Conservation (phyloP, 1,140 invertebrate species). For the Steinernema feltiae region DNA sequence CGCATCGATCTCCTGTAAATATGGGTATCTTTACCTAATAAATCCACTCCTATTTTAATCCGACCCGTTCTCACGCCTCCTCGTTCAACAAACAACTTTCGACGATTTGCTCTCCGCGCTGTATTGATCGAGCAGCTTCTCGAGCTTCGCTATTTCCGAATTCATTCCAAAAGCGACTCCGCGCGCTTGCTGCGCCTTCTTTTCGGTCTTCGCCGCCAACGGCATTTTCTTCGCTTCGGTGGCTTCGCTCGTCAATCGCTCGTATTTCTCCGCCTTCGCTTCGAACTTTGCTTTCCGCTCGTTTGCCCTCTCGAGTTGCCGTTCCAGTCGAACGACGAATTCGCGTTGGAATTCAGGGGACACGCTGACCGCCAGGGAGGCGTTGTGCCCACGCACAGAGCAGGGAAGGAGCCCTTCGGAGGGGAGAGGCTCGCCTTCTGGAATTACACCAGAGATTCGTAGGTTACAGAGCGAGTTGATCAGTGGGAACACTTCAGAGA, state of each 20-base stretch:
- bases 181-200: neutral
- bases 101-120: neutral
- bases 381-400: neutral
- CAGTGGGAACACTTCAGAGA: constrained; percentile 15
- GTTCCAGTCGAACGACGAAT: constrained; percentile 20
- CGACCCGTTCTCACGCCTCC: too few relatives aligned
- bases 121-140: neutral
- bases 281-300: constrained; percentile 21
- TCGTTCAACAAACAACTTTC: too few relatives aligned
- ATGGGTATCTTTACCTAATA: too few relatives aligned
- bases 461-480: constrained; percentile 16
- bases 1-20: too few relatives aligned
- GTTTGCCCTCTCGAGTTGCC: constrained; percentile 19
- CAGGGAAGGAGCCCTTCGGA: neutral
- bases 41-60: too few relatives aligned
- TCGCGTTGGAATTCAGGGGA: constrained; percentile 11
- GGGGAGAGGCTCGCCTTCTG: neutral
- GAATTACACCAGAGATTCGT: neutral
- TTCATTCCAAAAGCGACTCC: constrained; percentile 2
- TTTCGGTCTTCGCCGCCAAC: neutral
- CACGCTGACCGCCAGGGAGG: neutral
- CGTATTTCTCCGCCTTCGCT: constrained; percentile 14
- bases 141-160: neutral
- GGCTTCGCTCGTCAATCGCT: neutral
- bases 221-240: neutral